These are phyloP conservation scores for Helicolenus hilgendorfi DNA, from an alignment of 2,797 vertebrate species.

Conservation along the genomic window DNA sequence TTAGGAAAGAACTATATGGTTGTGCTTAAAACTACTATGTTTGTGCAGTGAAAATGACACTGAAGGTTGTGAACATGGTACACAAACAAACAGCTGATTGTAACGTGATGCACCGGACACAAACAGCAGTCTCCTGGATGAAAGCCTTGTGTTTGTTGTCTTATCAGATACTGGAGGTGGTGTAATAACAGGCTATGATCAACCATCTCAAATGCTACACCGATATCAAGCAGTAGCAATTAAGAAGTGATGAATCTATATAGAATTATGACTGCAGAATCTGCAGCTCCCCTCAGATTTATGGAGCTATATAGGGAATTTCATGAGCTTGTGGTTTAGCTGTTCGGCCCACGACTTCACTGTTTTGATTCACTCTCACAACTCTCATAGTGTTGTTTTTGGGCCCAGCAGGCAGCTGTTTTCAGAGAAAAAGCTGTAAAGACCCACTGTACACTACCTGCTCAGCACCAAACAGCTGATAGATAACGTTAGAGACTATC, in stretches of 20 bases:
- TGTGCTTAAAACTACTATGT: too few relatives aligned
- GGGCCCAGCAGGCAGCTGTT: neutral
- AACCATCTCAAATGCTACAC: neutral
- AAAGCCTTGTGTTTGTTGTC: too few relatives aligned
- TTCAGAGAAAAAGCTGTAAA: neutral
- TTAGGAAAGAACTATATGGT: too few relatives aligned
- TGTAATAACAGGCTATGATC: neutral
- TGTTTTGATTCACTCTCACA: neutral
- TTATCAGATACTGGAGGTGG: neutral
- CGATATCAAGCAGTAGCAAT: neutral
- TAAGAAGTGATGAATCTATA: neutral
- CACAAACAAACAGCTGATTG: too few relatives aligned
- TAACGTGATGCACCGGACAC: too few relatives aligned
- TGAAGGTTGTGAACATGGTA: too few relatives aligned
- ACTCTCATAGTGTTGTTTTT: neutral
- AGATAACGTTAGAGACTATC: neutral
- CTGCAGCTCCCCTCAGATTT: neutral
- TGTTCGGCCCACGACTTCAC: neutral
- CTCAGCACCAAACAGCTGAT: neutral
- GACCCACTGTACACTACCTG: neutral
- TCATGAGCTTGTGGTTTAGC: neutral
- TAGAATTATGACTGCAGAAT: neutral
- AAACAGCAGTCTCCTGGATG: too few relatives aligned
- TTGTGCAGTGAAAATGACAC: too few relatives aligned
- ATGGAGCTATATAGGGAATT: neutral